Conservation (phyloP, 35 echinoderm and acorn worm genomes). For the Ophiothrix spiculata region DNA sequence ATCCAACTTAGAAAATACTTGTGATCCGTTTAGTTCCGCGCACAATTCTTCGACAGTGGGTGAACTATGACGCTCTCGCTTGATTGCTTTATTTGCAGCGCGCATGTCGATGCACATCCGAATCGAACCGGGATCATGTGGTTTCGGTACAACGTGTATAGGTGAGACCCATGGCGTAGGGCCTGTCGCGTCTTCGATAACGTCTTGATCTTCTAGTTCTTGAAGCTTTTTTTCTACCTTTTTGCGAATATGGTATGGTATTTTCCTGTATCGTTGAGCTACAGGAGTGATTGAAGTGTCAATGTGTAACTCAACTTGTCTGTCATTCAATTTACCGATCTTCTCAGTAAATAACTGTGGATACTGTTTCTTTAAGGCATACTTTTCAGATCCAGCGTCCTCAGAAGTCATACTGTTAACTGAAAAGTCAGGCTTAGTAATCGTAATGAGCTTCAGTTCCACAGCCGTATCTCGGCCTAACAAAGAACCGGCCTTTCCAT, state of each 20-base stretch:
- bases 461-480: neutral
- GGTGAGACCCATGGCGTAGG: conserved; percentile 55
- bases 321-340: conserved; percentile 40
- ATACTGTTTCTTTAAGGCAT: neutral
- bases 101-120: conserved; percentile 56
- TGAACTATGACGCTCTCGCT: conserved; percentile 45
- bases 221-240: conserved; percentile 40
- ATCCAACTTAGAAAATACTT: conserved; percentile 43
- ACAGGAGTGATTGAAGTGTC: neutral
- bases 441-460: neutral
- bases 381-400: neutral
- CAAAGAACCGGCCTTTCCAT: neutral
- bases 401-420: neutral
- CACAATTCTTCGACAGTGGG: conserved; percentile 58
- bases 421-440: neutral
- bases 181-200: conserved; percentile 23
- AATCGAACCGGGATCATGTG: conserved; percentile 27
- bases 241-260: conserved; percentile 32
- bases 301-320: conserved; percentile 13
- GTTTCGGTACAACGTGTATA: conserved; percentile 12
- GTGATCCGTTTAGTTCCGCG: conserved; percentile 48
- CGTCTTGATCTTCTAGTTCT: conserved; percentile 25
- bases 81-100: conserved; percentile 48
- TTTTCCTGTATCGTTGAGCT: conserved; percentile 9
- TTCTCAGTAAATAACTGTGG: neutral